Conservation (phyloP, 64 coral and sea anemone genomes). For the Catalaphyllia jardinei region DNA sequence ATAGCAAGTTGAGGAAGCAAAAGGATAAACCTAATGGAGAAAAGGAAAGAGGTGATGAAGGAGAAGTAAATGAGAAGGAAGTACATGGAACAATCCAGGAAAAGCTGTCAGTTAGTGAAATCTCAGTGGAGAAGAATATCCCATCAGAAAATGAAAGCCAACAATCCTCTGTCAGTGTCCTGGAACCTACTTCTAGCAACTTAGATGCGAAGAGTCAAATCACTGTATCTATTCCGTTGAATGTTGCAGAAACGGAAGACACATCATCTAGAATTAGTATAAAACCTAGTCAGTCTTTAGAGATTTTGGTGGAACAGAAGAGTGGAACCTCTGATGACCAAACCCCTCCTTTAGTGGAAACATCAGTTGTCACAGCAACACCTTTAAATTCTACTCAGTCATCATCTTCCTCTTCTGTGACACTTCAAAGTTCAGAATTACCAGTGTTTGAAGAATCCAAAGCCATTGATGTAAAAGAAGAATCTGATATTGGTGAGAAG, state of each 20-base stretch:
- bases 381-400: conserved; percentile 14
- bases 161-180: not conserved
- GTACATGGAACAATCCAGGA: not conserved
- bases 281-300: conserved; percentile 9
- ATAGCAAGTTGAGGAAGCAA: not conserved
- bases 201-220: not conserved
- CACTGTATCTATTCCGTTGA: not conserved
- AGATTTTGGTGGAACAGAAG: not conserved
- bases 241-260: not conserved
- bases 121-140: not conserved
- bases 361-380: conserved; percentile 2
- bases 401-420: not conserved
- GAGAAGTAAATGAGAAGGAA: not conserved
- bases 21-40: not conserved
- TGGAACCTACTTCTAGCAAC: not conserved
- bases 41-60: conserved; percentile 1
- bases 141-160: not conserved
- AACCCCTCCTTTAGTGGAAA: conserved; percentile 8
- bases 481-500: not conserved
- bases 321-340: not conserved
- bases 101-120: not conserved
- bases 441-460: not conserved
- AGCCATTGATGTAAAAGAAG: not conserved
- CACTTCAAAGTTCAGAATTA: conserved; percentile 18
- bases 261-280: not conserved